Percentiles rank a stretch among this genome's conserved stretches.
These are phyloP conservation scores for Corythaixoides concolor DNA, from an alignment of 2,113 vertebrate species.

Conservation along the genomic window DNA sequence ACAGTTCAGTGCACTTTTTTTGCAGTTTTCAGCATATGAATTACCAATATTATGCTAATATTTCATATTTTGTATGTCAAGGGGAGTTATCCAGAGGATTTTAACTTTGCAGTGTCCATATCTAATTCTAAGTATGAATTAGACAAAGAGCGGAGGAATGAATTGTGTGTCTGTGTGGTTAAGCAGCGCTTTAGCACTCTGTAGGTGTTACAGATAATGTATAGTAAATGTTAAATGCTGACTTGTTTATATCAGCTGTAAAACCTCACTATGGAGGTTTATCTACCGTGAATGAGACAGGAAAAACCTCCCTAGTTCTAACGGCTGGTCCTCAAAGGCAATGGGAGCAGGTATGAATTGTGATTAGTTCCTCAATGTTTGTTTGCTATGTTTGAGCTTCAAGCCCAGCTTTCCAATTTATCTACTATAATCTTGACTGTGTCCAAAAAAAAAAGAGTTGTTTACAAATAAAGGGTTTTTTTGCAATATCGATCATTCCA, in stretches of 20 bases:
- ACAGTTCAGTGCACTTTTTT: neutral
- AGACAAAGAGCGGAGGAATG: neutral
- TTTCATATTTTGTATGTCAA: neutral
- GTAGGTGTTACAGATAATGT: neutral
- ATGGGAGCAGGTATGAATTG: constrained; percentile 31
- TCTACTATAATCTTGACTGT: neutral
- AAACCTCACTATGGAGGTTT: neutral
- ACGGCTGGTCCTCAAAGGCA: constrained; percentile 34
- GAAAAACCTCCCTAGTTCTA: neutral
- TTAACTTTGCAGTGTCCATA: neutral
- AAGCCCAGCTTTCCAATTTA: neutral
- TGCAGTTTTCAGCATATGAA: neutral
- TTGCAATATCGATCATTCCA: neutral
- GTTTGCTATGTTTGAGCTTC: neutral
- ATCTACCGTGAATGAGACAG: neutral
- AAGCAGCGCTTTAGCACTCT: neutral
- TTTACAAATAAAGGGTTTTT: neutral
- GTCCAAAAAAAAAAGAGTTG: neutral
- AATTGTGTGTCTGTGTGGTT: neutral
- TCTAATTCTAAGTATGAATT: neutral
- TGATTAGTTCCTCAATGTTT: neutral
- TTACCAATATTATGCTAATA: neutral
- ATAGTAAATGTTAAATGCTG: neutral
- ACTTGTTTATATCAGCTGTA: neutral
- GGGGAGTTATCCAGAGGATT: neutral